A percentile compares a stretch with the other conserved stretches of the same genome.
Conservation (phyloP, 1,140 invertebrate genomes). For the Cataglyphis hispanica region DNA sequence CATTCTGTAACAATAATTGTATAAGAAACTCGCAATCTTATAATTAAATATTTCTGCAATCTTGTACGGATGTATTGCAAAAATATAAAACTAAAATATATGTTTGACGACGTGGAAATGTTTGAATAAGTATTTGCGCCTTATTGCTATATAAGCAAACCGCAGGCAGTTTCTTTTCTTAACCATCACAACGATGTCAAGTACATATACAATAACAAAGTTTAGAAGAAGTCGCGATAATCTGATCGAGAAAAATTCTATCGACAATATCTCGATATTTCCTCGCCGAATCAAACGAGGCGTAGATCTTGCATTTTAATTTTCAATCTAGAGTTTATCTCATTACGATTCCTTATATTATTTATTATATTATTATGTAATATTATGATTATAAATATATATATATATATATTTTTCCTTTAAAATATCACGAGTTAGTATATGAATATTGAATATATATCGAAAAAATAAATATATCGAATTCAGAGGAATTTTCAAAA, state of each 20-base stretch:
- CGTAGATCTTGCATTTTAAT: not conserved
- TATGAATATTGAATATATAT: not conserved
- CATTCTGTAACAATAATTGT: too few relatives aligned
- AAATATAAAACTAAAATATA: too few relatives aligned
- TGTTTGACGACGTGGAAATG: too few relatives aligned
- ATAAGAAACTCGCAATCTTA: too few relatives aligned
- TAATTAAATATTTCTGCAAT: too few relatives aligned
- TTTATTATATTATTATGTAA: too few relatives aligned
- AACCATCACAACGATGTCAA: not conserved
- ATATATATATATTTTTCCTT: not conserved
- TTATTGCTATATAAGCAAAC: not conserved
- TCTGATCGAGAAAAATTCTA: not conserved
- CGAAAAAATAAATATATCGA: too few relatives aligned
- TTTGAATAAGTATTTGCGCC: too few relatives aligned
- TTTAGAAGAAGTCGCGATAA: constrained; percentile 1
- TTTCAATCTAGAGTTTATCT: not conserved
- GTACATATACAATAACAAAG: not conserved
- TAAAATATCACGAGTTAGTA: not conserved
- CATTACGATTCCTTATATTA: not conserved
- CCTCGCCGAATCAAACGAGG: not conserved
- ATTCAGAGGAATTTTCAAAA: not conserved
- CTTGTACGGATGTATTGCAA: too few relatives aligned
- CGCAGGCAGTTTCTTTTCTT: constrained; percentile 6
- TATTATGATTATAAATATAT: too few relatives aligned
- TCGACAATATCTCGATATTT: not conserved